These are phyloP conservation scores for Cynoglossus semilaevis DNA, from an alignment of 2,113 vertebrate genomes.

Conservation along the genomic window DNA sequence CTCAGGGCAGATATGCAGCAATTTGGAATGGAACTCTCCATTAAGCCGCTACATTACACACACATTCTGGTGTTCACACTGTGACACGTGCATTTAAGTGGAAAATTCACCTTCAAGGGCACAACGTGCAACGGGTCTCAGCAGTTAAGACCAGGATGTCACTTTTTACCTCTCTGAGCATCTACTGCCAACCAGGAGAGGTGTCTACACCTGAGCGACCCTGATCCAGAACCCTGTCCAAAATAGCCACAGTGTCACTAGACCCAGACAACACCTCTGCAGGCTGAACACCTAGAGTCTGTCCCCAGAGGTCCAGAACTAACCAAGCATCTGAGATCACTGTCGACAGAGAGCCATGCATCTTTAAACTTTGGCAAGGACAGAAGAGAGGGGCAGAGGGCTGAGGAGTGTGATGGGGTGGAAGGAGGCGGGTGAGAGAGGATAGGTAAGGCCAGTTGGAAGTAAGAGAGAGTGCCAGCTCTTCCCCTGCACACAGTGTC, in stretches of 20 bases:
- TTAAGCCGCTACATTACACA: conserved; percentile 39
- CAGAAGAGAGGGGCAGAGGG: conserved; percentile 7
- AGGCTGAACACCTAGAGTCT: conserved; percentile 45
- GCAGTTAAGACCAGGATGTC: conserved; percentile 48
- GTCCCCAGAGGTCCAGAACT: conserved; percentile 40
- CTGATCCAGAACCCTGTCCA: conserved; percentile 66
- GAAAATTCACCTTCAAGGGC: conserved; percentile 54
- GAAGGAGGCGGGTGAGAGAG: conserved; percentile 38
- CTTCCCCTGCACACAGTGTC: conserved; percentile 34
- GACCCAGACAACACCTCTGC: conserved; percentile 61
- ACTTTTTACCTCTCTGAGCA: conserved; percentile 32
- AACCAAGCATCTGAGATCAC: conserved; percentile 16
- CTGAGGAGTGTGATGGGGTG: conserved; percentile 19
- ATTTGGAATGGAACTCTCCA: conserved; percentile 42
- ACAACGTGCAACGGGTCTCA: conserved; percentile 42
- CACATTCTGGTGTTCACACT: conserved; percentile 13
- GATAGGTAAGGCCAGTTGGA: conserved; percentile 39
- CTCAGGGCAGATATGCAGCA: conserved; percentile 29
- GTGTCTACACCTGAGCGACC: conserved; percentile 64
- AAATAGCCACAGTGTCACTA: conserved; percentile 59
- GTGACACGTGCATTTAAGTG: conserved; percentile 32
- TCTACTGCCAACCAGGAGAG: conserved; percentile 58
- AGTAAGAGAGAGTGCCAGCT: conserved; percentile 47
- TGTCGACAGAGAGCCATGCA: conserved; percentile 32
- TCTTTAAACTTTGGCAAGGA: conserved; percentile 58